Percentiles rank a stretch among this genome's conserved stretches.
These are phyloP conservation scores for Chaitophorus viminalis DNA, from an alignment of 2,888 invertebrate genomes.

Conservation along the genomic window DNA sequence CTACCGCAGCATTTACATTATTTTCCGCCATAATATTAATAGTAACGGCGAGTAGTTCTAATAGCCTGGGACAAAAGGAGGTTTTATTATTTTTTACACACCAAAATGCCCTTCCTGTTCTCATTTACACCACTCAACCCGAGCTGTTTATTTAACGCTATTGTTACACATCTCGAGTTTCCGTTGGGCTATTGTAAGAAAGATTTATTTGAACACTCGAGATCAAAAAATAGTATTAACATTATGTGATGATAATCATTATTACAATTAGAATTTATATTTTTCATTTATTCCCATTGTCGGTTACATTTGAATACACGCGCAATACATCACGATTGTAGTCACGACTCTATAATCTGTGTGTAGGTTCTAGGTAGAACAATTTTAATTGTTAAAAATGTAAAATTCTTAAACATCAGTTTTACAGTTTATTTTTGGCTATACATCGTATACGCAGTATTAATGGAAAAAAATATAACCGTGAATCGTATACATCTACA, in stretches of 20 bases:
- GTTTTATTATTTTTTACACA: conserved; percentile 19
- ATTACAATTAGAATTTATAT: background rate
- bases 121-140: conserved; percentile 25
- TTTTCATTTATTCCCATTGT: background rate
- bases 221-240: background rate
- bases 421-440: no score
- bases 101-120: conserved; percentile 43
- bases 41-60: conserved; percentile 35
- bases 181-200: background rate
- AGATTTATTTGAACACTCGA: conserved; percentile 19
- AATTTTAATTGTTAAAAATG: background rate
- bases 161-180: background rate
- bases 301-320: background rate
- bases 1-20: conserved; percentile 42
- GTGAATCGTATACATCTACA: no score
- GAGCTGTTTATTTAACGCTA: conserved; percentile 32
- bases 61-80: conserved; percentile 39
- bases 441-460: background rate
- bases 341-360: background rate
- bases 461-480: background rate
- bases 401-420: background rate
- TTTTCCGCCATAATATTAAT: conserved; percentile 46
- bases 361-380: background rate
- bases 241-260: background rate
- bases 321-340: background rate